A percentile compares a stretch with the other conserved stretches of the same genome.
These are phyloP conservation scores for Apostichopus leukothele DNA, from an alignment of 53 echinoderm and acorn worm species.

Conservation along the genomic window DNA sequence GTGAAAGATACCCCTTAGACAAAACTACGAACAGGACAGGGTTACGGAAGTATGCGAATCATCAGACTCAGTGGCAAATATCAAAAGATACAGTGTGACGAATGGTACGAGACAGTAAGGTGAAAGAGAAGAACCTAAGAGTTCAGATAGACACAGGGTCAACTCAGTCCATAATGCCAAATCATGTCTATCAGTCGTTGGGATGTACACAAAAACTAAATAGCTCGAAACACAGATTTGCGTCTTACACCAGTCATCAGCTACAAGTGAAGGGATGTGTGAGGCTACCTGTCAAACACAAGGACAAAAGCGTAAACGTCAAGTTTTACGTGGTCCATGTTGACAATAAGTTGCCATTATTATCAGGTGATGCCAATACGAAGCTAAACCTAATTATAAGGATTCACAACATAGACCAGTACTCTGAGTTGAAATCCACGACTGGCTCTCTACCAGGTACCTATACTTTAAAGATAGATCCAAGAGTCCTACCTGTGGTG, in stretches of 20 bases:
- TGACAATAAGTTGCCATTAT: conserved; percentile 51
- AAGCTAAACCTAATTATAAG: conserved; percentile 54
- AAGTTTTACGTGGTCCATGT: conserved; percentile 55
- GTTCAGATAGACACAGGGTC: conserved; percentile 68
- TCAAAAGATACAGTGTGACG: background rate
- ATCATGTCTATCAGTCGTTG: conserved; percentile 38
- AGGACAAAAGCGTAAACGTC: conserved; percentile 52
- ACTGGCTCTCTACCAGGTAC: conserved; percentile 59
- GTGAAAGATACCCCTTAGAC: too few relatives aligned
- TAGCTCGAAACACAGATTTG: conserved; percentile 47
- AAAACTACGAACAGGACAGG: too few relatives aligned
- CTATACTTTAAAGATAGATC: conserved; percentile 61
- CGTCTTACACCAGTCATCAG: conserved; percentile 58
- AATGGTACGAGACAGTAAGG: conserved; percentile 64
- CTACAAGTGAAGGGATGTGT: conserved; percentile 56
- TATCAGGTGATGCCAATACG: conserved; percentile 59
- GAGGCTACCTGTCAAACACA: conserved; percentile 51
- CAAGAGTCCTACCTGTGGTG: conserved; percentile 61
- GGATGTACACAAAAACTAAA: background rate
- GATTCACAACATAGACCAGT: conserved; percentile 52
- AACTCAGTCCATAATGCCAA: conserved; percentile 61
- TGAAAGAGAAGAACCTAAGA: conserved; percentile 22
- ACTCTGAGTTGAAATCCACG: conserved; percentile 49
- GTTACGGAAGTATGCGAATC: too few relatives aligned
- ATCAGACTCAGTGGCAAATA: too few relatives aligned